Base-by-base conservation (phyloP, 1,140 invertebrate genomes). In the Drosophila baimaii region DNA sequence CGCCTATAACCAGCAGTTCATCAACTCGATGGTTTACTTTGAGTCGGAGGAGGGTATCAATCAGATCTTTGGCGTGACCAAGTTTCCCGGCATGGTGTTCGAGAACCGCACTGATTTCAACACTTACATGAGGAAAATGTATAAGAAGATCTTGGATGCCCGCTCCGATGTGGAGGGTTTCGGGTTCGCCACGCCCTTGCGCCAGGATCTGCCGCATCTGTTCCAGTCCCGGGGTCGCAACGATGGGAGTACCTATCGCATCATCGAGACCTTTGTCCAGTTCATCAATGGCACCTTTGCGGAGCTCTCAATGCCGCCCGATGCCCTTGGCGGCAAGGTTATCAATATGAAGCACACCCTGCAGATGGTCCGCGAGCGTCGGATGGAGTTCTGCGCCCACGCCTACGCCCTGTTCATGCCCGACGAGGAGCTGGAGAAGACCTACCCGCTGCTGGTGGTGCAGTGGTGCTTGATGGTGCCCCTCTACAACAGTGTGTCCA, bases 381-480 rank as follows among this genome's bases (percentile, higher is more conserved):
- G 63, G 29, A 68, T 91, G 21, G 81, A 91, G 21, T 89, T 91
- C 39, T 68, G 75, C 0, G 90, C 81, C 12, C 90, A 91, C 39
- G 81, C 84, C n/a, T 91, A 90, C 17, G 90, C 90, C 1, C n/a
- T 91, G 8, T 91, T 91, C 13, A 69, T 62, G 61, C 46, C 66
- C 6, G 83, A 90, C 10, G 86, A 90, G 0, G 44, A 77, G 7
- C 21, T 91, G 43, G 81, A 90, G 27, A 89, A 86, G 63, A 77
- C 78, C 17, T 91, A 91, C 17, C 90, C 90, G 0, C 7, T 91
- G 39, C 37, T 80, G 25, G 90, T 91, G 39, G 90, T 91, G 25
- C 72, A 79, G 27, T 91, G 90, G 90, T 91, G 90, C 35, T 51
- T 91, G 0, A 91, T 90, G 79, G 90, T 91, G 19, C 88, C 90